Percentiles rank a stretch among this genome's conserved stretches.
Conservation (phyloP, 1,140 invertebrate genomes). For the Nixonia krombeini region DNA sequence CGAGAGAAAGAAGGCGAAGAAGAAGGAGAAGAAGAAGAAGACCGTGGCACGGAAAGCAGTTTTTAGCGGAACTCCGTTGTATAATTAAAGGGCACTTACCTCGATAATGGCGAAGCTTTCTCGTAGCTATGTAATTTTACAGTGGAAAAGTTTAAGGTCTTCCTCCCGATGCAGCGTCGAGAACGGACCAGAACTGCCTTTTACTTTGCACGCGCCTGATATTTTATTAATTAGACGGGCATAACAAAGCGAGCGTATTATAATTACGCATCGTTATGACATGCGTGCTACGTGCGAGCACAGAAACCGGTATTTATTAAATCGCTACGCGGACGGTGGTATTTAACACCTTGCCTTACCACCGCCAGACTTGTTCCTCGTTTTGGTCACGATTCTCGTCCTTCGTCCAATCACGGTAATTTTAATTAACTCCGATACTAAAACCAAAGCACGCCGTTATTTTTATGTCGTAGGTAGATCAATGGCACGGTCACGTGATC, state of each 20-base stretch:
- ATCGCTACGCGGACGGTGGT: no score
- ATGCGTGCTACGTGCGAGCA: neutral
- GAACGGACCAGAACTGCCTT: constrained; percentile 35
- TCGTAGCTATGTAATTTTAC: constrained; percentile 44
- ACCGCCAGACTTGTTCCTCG: no score
- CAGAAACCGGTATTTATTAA: no score
- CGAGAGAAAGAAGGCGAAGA: constrained; percentile 7
- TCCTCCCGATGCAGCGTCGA: constrained; percentile 21
- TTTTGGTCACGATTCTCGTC: no score
- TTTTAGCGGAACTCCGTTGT: constrained; percentile 46
- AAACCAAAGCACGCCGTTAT: no score
- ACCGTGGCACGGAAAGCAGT: constrained; percentile 40
- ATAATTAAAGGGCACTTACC: constrained; percentile 47
- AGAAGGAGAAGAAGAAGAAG: constrained; percentile 11
- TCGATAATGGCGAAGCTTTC: constrained; percentile 47
- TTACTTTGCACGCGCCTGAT: constrained; percentile 41
- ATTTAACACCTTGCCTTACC: no score
- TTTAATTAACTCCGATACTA: no score
- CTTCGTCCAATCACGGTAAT: no score
- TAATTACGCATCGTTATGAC: constrained; percentile 29
- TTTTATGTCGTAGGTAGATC: no score
- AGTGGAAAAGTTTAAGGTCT: constrained; percentile 45
- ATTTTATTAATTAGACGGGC: constrained; percentile 45
- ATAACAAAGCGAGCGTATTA: constrained; percentile 40
- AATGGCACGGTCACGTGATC: no score